Evolutionary conservation across 2,888 invertebrate genomes (phyloP).

Genomic region (Drosophila demipolita): DNA sequence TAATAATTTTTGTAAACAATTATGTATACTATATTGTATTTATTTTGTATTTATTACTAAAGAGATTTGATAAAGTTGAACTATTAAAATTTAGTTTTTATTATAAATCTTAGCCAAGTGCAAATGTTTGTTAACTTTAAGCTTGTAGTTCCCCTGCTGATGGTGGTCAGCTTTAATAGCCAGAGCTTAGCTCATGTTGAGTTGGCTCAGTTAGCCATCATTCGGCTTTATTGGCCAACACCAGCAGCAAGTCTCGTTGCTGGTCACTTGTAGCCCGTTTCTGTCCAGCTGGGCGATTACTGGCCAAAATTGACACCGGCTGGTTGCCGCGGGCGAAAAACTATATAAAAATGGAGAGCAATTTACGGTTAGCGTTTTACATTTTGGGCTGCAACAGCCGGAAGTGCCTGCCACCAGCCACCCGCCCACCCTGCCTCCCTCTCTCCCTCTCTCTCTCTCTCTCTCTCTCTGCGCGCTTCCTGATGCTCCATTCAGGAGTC

Average conservation of each 20-base stretch:
- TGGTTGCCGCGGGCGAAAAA: constrained; percentile 49
- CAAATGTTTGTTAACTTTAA: background rate
- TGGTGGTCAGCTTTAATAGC: background rate
- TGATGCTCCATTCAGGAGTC: constrained; percentile 8
- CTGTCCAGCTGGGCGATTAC: constrained; percentile 21
- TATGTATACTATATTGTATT: too few relatives aligned
- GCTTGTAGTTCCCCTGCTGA: background rate
- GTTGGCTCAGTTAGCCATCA: background rate
- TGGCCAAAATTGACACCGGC: constrained; percentile 67
- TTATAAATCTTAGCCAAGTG: background rate
- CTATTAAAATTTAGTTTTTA: background rate
- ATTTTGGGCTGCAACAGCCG: constrained; percentile 32
- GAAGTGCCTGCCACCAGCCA: constrained; percentile 19
- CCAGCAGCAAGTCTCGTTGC: constrained; percentile 11
- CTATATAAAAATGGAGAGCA: constrained; percentile 72
- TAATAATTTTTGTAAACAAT: too few relatives aligned
- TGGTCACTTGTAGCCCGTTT: constrained; percentile 17
- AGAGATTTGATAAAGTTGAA: too few relatives aligned
- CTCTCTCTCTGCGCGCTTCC: background rate
- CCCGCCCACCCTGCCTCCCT: constrained; percentile 5
- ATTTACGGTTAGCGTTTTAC: constrained; percentile 60
- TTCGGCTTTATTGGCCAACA: background rate
- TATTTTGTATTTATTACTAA: too few relatives aligned
- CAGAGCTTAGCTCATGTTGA: background rate
- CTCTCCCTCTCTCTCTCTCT: background rate